Conservation (phyloP, 2,888 invertebrate species). For the Harpalus rufipes region DNA sequence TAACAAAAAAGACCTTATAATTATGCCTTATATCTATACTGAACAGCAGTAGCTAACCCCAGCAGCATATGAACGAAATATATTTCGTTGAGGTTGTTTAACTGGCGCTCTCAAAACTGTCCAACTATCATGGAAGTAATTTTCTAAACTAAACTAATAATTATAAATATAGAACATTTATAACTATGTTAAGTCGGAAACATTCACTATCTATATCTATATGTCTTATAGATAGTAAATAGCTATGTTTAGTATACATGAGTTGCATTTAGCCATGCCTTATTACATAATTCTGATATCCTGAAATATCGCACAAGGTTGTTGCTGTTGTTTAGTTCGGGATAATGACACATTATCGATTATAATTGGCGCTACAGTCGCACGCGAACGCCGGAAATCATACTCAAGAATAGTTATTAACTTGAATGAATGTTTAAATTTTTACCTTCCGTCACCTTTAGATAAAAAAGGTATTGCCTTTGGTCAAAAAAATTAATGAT, state of each 20-base stretch:
- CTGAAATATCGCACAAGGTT: background rate
- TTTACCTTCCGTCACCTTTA: too few species aligned
- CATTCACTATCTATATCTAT: background rate
- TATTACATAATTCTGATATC: constrained; percentile 4
- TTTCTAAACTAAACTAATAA: background rate
- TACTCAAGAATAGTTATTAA: background rate
- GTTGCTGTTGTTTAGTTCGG: background rate
- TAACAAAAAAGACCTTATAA: too few species aligned
- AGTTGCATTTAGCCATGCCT: background rate
- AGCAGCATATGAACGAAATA: too few species aligned
- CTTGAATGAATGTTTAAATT: background rate
- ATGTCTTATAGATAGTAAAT: background rate
- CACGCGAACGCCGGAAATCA: constrained; percentile 46
- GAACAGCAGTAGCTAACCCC: too few species aligned
- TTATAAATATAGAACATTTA: background rate
- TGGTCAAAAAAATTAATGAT: too few species aligned
- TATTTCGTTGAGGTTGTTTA: too few species aligned
- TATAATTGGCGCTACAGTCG: constrained; percentile 53
- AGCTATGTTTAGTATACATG: background rate
- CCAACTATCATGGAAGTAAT: too few species aligned
- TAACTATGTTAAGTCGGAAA: background rate
- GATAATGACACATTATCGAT: constrained; percentile 47
- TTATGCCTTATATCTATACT: too few species aligned
- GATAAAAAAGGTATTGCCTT: too few species aligned
- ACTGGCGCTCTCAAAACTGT: too few species aligned